Conservation (phyloP, 2,113 vertebrate species). For the Chionomys nivalis region DNA sequence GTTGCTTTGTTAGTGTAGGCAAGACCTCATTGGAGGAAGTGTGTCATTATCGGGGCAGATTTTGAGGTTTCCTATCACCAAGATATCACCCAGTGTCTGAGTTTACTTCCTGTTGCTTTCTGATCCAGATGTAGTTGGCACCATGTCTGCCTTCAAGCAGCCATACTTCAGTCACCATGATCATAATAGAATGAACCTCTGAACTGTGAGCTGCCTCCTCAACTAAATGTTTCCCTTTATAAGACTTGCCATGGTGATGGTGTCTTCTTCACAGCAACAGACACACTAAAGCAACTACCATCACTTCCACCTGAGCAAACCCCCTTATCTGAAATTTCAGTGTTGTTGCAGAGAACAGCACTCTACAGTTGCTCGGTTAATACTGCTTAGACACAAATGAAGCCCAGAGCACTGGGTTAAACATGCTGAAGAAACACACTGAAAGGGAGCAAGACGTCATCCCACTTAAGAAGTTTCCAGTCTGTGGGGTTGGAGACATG, state of each 20-base stretch:
- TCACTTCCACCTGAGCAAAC: neutral
- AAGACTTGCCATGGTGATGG: no score
- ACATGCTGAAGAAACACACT: neutral
- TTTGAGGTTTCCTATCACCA: neutral
- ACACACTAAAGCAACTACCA: neutral
- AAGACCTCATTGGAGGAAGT: neutral
- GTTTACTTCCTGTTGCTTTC: no score
- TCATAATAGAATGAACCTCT: no score
- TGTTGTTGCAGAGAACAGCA: neutral
- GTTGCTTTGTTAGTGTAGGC: neutral
- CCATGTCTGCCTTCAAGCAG: no score
- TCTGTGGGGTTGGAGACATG: neutral
- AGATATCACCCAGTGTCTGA: no score
- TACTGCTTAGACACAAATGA: neutral
- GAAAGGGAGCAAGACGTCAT: neutral
- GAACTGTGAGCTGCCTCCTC: no score
- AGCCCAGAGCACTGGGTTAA: neutral
- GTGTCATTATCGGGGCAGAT: neutral
- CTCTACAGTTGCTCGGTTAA: neutral
- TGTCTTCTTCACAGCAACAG: no score
- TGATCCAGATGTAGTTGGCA: no score
- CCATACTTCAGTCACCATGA: no score
- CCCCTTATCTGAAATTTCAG: neutral
- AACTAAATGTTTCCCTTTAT: no score
- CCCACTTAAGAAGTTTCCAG: neutral